Percentiles rank a stretch among this genome's conserved stretches.
Evolutionary conservation across 2,113 vertebrate genomes (phyloP).

Genomic region (Sinocyclocheilus rhinocerous): DNA sequence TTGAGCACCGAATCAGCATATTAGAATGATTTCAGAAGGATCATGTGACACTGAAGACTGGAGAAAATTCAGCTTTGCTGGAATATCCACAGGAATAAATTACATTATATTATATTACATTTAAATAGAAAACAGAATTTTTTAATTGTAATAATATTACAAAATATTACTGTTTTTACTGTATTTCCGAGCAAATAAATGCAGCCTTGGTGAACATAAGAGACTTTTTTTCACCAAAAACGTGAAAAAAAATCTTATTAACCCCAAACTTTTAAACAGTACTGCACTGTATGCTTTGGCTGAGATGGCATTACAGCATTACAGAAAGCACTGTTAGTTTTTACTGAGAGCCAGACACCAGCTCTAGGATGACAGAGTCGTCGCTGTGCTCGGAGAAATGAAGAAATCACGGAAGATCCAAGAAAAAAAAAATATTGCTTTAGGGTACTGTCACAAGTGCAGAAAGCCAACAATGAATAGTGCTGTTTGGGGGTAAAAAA

Average conservation of each 20-base stretch:
- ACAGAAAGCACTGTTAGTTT: neutral
- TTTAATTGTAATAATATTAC: neutral
- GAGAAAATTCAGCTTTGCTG: neutral
- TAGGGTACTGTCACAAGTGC: conserved; percentile 11
- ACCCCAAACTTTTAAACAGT: neutral
- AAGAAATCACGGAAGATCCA: neutral
- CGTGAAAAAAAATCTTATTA: neutral
- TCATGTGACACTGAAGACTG: neutral
- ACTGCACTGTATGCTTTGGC: neutral
- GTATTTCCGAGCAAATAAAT: neutral
- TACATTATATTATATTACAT: neutral
- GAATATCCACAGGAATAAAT: neutral
- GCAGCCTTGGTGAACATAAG: neutral
- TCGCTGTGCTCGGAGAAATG: neutral
- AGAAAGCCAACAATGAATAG: neutral
- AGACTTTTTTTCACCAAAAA: neutral
- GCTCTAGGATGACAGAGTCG: conserved; percentile 5
- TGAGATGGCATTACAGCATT: neutral
- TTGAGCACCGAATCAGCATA: neutral
- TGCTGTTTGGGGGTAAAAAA: neutral
- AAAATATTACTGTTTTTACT: neutral
- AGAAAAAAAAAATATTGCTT: neutral
- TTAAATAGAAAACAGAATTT: neutral
- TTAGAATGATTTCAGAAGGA: neutral
- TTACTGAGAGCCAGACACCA: neutral